Evolutionary conservation across 2,888 invertebrate genomes (phyloP).

Genomic region (Drosophila crucigera): DNA sequence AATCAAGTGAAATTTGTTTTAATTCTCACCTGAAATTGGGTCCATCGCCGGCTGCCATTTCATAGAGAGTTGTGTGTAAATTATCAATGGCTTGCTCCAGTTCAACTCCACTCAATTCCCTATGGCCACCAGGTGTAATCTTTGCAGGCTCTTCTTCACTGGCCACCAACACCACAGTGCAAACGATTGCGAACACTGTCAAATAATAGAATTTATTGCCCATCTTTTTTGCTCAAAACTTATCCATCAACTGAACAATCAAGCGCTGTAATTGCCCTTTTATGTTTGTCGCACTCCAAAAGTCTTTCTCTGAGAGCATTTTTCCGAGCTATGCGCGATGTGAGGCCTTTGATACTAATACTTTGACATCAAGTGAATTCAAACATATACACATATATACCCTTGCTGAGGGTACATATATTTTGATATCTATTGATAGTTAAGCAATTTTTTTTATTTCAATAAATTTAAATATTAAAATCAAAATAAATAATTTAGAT

Average conservation of each 20-base stretch:
- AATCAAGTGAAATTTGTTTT: neutral
- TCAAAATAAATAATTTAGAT: neutral
- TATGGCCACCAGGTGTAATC: neutral
- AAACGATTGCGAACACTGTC: neutral
- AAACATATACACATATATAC: neutral
- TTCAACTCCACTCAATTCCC: neutral
- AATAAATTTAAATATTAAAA: neutral
- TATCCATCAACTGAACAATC: neutral
- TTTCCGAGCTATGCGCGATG: neutral
- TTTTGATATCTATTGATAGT: neutral
- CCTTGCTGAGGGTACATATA: no score
- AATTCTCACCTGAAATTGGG: neutral
- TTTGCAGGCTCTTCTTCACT: neutral
- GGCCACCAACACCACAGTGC: neutral
- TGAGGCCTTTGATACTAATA: neutral
- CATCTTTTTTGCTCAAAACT: neutral
- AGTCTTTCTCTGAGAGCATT: neutral
- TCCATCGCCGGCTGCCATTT: neutral
- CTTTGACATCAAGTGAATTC: neutral
- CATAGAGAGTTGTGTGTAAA: neutral
- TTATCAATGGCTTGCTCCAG: neutral
- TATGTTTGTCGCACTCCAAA: neutral
- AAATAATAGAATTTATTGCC: neutral
- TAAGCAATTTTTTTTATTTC: neutral
- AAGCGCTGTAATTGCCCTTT: slow-evolving; percentile 1